Conservation (phyloP, 2,888 invertebrate species). For the Drosophila affinis region DNA sequence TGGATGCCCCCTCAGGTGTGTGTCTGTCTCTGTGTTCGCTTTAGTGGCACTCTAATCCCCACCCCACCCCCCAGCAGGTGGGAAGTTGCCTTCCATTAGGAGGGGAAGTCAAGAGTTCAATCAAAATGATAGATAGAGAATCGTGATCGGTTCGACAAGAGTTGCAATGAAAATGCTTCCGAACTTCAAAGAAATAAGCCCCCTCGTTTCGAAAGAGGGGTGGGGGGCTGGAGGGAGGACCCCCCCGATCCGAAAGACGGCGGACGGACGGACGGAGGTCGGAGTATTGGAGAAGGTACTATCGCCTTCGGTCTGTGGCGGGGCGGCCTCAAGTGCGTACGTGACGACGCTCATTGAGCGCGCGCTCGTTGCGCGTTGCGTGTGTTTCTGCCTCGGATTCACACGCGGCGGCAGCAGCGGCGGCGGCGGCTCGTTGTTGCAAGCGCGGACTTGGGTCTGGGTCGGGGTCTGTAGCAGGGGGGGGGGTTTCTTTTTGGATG, state of each 20-base stretch:
- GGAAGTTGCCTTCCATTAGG: constrained; percentile 1
- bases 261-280: too few species aligned
- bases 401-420: constrained; percentile 22
- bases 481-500: constrained; percentile 56
- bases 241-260: too few species aligned
- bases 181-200: constrained; percentile 30
- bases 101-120: constrained; percentile 14
- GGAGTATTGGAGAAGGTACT: constrained; percentile 3
- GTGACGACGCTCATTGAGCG: constrained; percentile 67
- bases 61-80: constrained; percentile 39
- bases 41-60: constrained; percentile 14
- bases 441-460: constrained; percentile 12
- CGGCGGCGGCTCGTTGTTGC: constrained; percentile 9
- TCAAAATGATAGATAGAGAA: constrained; percentile 12
- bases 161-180: constrained; percentile 37
- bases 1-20: constrained; percentile 64
- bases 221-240: background rate
- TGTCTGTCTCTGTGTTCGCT: constrained; percentile 4
- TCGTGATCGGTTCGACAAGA: constrained; percentile 40
- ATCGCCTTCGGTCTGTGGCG: constrained; percentile 7
- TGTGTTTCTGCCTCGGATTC: constrained; percentile 47
- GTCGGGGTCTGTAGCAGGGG: too few species aligned
- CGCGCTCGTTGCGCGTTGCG: background rate
- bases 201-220: background rate
- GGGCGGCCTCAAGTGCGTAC: constrained; percentile 58